Conservation (phyloP, 2,888 invertebrate genomes). For the Antheraea assamensis region DNA sequence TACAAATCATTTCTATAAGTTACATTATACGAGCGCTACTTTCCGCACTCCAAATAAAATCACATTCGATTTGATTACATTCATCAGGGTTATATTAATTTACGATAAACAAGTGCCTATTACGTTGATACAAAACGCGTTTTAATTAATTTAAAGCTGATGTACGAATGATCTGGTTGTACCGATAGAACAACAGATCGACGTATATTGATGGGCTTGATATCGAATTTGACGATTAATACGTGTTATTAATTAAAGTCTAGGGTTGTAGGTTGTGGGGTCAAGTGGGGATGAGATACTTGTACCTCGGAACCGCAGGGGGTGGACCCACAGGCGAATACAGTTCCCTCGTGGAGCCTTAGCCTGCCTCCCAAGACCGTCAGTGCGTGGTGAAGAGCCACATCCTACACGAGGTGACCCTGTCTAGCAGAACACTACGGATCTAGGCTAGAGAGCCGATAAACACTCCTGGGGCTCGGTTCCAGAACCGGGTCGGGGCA, state of each 20-base stretch:
- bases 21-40: not conserved
- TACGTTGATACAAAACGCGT: slow-evolving; percentile 4
- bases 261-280: not conserved
- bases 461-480: no score
- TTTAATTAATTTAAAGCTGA: slow-evolving; percentile 12
- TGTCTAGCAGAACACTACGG: no score
- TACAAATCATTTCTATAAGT: not conserved
- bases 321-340: no score
- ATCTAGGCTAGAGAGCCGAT: no score
- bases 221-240: slow-evolving; percentile 23
- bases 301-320: no score
- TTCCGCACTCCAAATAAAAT: not conserved
- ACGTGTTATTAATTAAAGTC: slow-evolving; percentile 10
- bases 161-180: slow-evolving; percentile 13
- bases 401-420: no score
- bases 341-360: no score
- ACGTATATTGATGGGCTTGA: not conserved
- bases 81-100: not conserved
- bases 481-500: no score
- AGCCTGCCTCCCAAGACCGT: no score
- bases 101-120: not conserved
- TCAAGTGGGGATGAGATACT: no score
- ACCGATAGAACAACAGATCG: slow-evolving; percentile 21
- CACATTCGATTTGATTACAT: not conserved
- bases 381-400: no score